These are phyloP conservation scores for Tenthredo livida DNA, from an alignment of 2,888 invertebrate genomes.

Conservation along the genomic window DNA sequence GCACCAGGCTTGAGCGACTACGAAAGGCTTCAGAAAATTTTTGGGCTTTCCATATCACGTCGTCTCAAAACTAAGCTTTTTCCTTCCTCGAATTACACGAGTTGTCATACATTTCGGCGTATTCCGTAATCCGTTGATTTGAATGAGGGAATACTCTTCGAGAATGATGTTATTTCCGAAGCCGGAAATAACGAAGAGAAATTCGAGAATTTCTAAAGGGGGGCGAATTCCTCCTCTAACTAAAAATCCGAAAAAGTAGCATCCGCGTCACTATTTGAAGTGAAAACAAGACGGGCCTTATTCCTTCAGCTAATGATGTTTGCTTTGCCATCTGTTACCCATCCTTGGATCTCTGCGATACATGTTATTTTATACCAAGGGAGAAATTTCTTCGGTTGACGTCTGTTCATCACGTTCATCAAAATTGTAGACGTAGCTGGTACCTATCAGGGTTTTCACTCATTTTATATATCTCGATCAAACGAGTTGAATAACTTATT, in stretches of 20 bases:
- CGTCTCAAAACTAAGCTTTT: background rate
- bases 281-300: slow-evolving; percentile 66
- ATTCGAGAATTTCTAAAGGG: too few relatives aligned
- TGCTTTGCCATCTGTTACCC: slow-evolving; percentile 24
- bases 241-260: slow-evolving; percentile 61
- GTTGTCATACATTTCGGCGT: background rate
- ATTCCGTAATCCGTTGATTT: background rate
- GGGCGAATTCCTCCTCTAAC: too few relatives aligned
- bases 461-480: too few relatives aligned
- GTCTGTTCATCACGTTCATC: background rate
- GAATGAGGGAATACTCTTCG: too few relatives aligned
- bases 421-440: too few relatives aligned
- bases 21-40: background rate
- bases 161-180: too few relatives aligned
- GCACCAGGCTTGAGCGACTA: background rate
- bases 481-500: background rate
- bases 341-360: background rate
- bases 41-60: background rate
- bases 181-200: too few relatives aligned
- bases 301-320: slow-evolving; percentile 68
- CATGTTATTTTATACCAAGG: background rate
- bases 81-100: background rate
- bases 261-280: slow-evolving; percentile 65
- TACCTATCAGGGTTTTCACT: too few relatives aligned
- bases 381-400: background rate